Evolutionary conservation across 2,888 invertebrate genomes (phyloP).

Genomic region (Tryphoninae sp.): DNA sequence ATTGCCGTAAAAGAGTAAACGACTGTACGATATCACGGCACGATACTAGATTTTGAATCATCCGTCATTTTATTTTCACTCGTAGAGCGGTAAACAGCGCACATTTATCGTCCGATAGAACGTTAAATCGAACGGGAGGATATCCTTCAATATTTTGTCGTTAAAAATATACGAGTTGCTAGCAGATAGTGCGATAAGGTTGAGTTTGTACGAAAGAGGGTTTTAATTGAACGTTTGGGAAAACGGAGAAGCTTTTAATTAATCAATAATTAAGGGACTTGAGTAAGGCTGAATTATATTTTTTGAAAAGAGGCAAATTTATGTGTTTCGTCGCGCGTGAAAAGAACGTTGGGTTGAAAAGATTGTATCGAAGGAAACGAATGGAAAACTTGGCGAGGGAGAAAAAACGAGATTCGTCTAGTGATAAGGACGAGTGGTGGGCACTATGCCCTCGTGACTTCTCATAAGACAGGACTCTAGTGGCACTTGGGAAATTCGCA

Average conservation of each 20-base stretch:
- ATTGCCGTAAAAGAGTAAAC: constrained; percentile 36
- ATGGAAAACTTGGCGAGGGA: constrained; percentile 34
- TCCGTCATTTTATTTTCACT: constrained; percentile 52
- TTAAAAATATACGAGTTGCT: not conserved
- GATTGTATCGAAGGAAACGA: constrained; percentile 48
- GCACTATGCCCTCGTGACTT: constrained; percentile 36
- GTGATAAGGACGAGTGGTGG: constrained; percentile 46
- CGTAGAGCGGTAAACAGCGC: constrained; percentile 21
- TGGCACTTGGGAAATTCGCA: constrained; percentile 17
- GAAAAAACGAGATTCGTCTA: constrained; percentile 13
- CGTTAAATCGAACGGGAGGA: constrained; percentile 25
- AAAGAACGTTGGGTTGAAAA: constrained; percentile 38
- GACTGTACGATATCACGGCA: constrained; percentile 12
- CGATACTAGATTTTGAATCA: constrained; percentile 14
- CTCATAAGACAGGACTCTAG: constrained; percentile 54
- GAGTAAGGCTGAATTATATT: constrained; percentile 5
- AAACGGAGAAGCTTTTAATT: not conserved
- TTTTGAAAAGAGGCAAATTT: constrained; percentile 19
- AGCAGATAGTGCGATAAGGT: not conserved
- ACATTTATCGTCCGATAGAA: constrained; percentile 35
- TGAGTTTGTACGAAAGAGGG: not conserved
- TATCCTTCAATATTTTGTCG: constrained; percentile 13
- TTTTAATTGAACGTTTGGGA: constrained; percentile 36
- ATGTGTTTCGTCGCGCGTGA: constrained; percentile 24
- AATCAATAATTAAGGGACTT: not conserved